Evolutionary conservation across 2,888 invertebrate genomes (phyloP), one percentile per base, ranked within the genome.

Genomic region (Spodoptera exigua): DNA sequence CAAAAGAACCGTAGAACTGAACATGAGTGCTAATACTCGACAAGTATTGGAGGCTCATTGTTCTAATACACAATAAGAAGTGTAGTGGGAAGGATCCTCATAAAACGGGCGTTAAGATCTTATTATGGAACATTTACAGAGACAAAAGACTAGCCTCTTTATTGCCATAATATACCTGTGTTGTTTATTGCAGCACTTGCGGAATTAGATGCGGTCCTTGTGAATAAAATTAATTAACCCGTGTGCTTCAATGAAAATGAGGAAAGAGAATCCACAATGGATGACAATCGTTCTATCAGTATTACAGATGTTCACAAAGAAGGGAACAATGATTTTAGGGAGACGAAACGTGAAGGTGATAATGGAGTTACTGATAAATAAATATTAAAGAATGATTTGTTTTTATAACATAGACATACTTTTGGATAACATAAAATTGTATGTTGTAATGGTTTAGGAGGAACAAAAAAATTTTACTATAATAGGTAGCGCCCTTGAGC

Each of bases 31-130:
- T 73, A 80, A 77, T 74, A 65, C 70, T 76, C 57, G 64, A 77
- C 69, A 74, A 76, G 70, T 75, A 79, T 78, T 78, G 78, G 66
- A 64, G 44, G 73, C 67, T 67, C 75, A 78, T 80, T 83, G 78
- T 82, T 76, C 67, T 45, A 44, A 67, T 57, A 64, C 40, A 78
- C 68, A 74, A 70, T 73, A 79, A 74, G 61, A 76, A 74, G 52
- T 62, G 54, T 73, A 66, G 61, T 73, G 73, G 59, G 69, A 77
- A 72, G 66, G 75, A 66, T 63, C 62, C 64, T 71, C 67, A 70
- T 74, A 69, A 74, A 80, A 80, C 69, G 69, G 57, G 68, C 62
- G 60, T 70, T 76, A 66, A 72, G 69, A 76, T 72, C 72, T 70
- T 71, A 58, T 74, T 72, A 70, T 63, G 71, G 62, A 51, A 57